Evolutionary conservation across 2,113 vertebrate genomes (phyloP), one percentile per base, ranked within the genome.

Genomic region (Elanus axillaris): DNA sequence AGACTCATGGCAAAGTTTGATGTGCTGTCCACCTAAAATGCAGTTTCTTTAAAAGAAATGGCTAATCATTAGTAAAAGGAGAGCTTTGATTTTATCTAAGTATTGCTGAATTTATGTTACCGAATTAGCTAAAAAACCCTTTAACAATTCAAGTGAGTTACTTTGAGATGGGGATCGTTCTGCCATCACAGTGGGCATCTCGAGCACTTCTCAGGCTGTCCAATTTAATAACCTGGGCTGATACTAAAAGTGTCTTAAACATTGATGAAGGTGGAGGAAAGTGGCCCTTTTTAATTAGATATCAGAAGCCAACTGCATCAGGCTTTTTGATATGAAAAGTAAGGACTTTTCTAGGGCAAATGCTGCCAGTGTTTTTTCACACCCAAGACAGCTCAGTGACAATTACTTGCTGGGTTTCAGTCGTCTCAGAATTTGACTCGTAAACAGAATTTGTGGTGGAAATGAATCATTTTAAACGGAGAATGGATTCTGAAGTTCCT

Each of bases 391-490:
- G 18, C 43, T 64, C 27, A 2, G 60, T 19, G 56, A 5, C 45
- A 60, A 22, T 13, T 17, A 1, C 48, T 77, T 60, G 43, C 36
- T 63, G 62, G 59, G 58, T 59, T 59, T 36, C 55, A 5, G 25
- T 15, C 6, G 0, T 11, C 60, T 29, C 84, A 66, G 55, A 76
- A 64, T 40, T 64, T 13, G 8, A 29, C 25, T 34, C 8, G 26
- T 34, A 2, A 10, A 14, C 12, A 36, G 53, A 25, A 32, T 64
- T 73, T 13, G 18, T 60, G 50, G 19, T 7, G 36, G 53, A 60
- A 75, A 63, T 2, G 1, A 40, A 14, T 42, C 0, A 8, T 25
- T 87, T 59, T n/a, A 1, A 31, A 48, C 27, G 7, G 11, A 48
- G 23, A 47, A 55, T n/a, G 38, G 53, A 42, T 45, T 55, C 32